These are phyloP conservation scores for Chlorops oryzae DNA, from an alignment of 1,140 invertebrate species.

Conservation along the genomic window DNA sequence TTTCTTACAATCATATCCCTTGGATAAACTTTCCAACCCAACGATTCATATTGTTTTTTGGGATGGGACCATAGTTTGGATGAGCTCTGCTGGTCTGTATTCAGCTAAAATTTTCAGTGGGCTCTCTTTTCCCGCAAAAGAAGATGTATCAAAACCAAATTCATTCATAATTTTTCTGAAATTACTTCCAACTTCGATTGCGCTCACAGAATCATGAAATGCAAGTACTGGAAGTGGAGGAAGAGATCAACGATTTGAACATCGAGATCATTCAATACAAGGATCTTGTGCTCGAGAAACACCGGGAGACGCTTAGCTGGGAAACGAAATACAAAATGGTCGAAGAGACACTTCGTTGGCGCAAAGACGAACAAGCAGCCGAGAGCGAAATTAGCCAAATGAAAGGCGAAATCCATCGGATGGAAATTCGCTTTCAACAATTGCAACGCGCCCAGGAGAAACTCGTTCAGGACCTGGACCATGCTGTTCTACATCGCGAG, in stretches of 20 bases:
- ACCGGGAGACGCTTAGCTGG: conserved; percentile 68
- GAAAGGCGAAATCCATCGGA: conserved; percentile 75
- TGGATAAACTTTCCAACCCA: too few species aligned
- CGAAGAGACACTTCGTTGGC: conserved; percentile 60
- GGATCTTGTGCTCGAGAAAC: conserved; percentile 56
- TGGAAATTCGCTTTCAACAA: conserved; percentile 66
- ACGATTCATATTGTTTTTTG: too few species aligned
- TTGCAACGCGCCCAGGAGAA: conserved; percentile 67
- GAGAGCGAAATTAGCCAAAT: conserved; percentile 65
- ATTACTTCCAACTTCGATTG: background rate
- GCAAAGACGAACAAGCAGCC: conserved; percentile 55
- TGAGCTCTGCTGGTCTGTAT: too few species aligned
- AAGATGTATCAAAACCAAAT: background rate
- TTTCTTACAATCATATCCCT: too few species aligned
- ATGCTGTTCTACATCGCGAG: conserved; percentile 65
- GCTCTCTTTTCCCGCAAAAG: too few species aligned
- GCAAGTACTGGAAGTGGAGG: conserved; percentile 58
- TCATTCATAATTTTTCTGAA: conserved; percentile 29
- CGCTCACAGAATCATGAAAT: conserved; percentile 55
- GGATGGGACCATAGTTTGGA: too few species aligned
- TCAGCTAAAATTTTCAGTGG: too few species aligned
- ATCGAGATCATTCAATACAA: conserved; percentile 60
- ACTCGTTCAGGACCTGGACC: conserved; percentile 67
- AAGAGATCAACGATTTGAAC: conserved; percentile 59
- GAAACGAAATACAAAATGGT: conserved; percentile 70